phyloP scores from a whole-genome alignment of 2,888 invertebrate genomes.

The Sipha maydis region DNA sequence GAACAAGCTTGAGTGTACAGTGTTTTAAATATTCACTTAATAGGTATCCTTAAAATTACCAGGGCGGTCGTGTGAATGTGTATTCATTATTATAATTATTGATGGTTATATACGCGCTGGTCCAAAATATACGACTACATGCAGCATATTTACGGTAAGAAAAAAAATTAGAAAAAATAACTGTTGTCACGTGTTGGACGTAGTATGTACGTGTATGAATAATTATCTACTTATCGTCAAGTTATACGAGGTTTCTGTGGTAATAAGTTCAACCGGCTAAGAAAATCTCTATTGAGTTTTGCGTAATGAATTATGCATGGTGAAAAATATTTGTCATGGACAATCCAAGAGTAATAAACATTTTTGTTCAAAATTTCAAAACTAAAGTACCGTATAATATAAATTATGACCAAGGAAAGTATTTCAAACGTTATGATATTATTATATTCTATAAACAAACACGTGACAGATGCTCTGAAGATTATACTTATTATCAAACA shows the following conservation, averaged over 20 bases:
- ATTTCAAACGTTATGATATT: not conserved
- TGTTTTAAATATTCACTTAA: slow-evolving; percentile 8
- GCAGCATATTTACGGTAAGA: not conserved
- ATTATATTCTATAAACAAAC: not conserved
- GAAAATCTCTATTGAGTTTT: slow-evolving; percentile 15
- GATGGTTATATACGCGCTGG: not conserved
- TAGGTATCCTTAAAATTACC: slow-evolving; percentile 27
- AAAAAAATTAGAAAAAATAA: slow-evolving; percentile 13
- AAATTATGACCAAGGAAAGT: not conserved
- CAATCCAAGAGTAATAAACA: not conserved
- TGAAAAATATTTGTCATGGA: not conserved
- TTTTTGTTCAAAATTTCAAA: not conserved
- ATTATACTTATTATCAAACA: not conserved
- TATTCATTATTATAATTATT: not conserved
- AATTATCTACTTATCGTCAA: slow-evolving; percentile 1
- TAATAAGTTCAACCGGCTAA: not conserved
- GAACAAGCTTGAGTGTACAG: not conserved
- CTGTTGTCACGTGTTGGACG: slow-evolving; percentile 4
- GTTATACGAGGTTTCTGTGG: not conserved
- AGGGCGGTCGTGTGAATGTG: not conserved
- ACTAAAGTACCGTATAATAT: not conserved
- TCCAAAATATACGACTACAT: slow-evolving; percentile 10
- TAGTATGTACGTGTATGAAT: not conserved
- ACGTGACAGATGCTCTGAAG: not conserved
- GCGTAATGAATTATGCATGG: not conserved